Base-by-base conservation (phyloP, 2,113 vertebrate genomes). In the Spheniscus mendiculus region DNA sequence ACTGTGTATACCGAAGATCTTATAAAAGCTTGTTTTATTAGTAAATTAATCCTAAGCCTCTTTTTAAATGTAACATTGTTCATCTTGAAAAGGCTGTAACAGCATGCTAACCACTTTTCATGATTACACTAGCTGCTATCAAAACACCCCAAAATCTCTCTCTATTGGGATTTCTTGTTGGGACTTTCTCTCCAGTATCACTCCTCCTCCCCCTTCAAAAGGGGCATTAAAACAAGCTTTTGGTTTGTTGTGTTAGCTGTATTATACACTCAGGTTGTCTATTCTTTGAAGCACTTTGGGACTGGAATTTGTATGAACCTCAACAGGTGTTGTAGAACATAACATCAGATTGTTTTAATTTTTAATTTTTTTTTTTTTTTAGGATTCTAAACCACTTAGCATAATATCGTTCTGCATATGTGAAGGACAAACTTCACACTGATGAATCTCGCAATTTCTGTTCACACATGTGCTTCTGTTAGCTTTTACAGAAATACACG, bases 11-110 rank as follows among this genome's bases (percentile, higher is more conserved):
- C 16, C 11, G 27, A 94, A 81, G 73, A 90, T 65, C 44, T 77
- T 77, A 90, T 80, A 94, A 94, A 84, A 93, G 82, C 49, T 87
- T 82, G 56, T 87, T 92, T 97, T 95, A 97, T 92, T 83, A 96
- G 78, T 92, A 97, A 97, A 97, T 97, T 98, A 76, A 96, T 96
- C 82, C 89, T 66, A 80, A 88, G 62, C 45, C 61, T 92, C 77
- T 93, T 96, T 94, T 96, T 96, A 98, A 97, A 94, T 95, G 52
- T 89, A 94, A 90, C 97, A 87, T 97, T 95, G 96, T 97, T 97
- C 95, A 97, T 96, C 92, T 91, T 93, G 90, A 76, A 97, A 97
- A 97, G 94, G 70, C 94, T 82, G 13, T 47, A 90, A 81, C 45
- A 93, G 80, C 44, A n/a, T 5, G 9, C 53, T 87, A 50, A 63